These are phyloP conservation scores for Bombus pyrosoma DNA, from an alignment of 1,140 invertebrate genomes.

Conservation along the genomic window DNA sequence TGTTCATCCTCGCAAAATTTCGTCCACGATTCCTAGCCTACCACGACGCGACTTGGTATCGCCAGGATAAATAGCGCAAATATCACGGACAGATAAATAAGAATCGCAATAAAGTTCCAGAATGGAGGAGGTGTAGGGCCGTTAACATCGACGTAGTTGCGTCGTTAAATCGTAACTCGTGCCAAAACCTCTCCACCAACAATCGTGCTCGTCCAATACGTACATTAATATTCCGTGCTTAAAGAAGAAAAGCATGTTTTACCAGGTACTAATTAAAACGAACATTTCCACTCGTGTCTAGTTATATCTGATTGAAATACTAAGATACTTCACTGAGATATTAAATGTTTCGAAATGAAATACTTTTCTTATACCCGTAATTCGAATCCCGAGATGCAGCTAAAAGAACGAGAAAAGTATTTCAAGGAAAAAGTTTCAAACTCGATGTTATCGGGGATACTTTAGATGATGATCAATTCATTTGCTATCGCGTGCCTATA, in stretches of 20 bases:
- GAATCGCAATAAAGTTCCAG: slow-evolving; percentile 62
- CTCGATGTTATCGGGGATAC: slow-evolving; percentile 12
- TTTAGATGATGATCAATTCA: slow-evolving; percentile 47
- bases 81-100: slow-evolving; percentile 62
- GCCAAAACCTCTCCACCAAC: slow-evolving; percentile 47
- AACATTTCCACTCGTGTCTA: too few species aligned
- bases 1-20: slow-evolving; percentile 45
- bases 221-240: slow-evolving; percentile 61
- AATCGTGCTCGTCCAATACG: slow-evolving; percentile 30
- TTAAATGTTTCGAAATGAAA: too few species aligned
- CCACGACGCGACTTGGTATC: background rate
- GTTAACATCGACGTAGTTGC: slow-evolving; percentile 51
- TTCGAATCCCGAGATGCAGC: background rate
- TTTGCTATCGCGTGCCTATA: slow-evolving; percentile 36
- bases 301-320: too few species aligned
- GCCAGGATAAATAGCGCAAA: slow-evolving; percentile 5
- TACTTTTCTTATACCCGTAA: background rate
- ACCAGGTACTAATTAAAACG: background rate
- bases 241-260: background rate
- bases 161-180: slow-evolving; percentile 62
- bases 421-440: background rate
- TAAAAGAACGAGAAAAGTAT: slow-evolving; percentile 13
- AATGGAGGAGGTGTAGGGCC: slow-evolving; percentile 32
- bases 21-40: background rate
- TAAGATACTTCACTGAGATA: too few species aligned